Conservation (phyloP, 2,797 vertebrate genomes). For the Lepus townsendii region DNA sequence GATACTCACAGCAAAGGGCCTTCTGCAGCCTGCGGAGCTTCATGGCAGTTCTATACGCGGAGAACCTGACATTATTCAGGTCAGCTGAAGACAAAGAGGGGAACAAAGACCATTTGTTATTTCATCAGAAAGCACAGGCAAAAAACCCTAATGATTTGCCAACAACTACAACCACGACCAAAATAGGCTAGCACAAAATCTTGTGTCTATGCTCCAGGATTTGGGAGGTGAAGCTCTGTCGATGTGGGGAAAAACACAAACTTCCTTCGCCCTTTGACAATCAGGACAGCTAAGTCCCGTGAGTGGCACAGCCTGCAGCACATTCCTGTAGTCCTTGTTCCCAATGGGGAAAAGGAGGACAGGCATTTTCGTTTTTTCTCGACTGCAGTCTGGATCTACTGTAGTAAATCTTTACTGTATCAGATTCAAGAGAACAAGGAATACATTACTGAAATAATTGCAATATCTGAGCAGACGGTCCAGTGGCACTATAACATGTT, state of each 20-base stretch:
- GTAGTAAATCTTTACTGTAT: neutral
- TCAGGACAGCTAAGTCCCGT: neutral
- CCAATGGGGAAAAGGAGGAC: neutral
- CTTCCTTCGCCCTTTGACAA: slow-evolving; percentile 1
- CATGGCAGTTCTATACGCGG: slow-evolving; percentile 99
- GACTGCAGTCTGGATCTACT: neutral
- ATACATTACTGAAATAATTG: neutral
- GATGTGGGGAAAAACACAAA: neutral
- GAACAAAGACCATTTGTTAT: slow-evolving; percentile 75
- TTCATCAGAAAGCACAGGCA: slow-evolving; percentile 58
- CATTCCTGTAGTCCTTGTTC: neutral
- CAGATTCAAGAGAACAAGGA: slow-evolving; percentile 38
- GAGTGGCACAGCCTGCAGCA: neutral
- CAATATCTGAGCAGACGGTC: neutral
- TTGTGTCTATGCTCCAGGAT: neutral
- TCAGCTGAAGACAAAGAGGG: slow-evolving; percentile 91
- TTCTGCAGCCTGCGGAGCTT: slow-evolving; percentile 99
- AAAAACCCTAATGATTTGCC: slow-evolving; percentile 32
- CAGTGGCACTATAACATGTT: neutral
- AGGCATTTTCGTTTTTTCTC: neutral
- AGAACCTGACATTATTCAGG: slow-evolving; percentile 99
- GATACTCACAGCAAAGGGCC: slow-evolving; percentile 97
- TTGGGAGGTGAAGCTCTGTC: slow-evolving; percentile 53
- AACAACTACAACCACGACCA: slow-evolving; percentile 31
- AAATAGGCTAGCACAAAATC: neutral